phyloP scores from a whole-genome alignment of 2,888 invertebrate genomes.

The Dasysyrphus tricinctus region DNA sequence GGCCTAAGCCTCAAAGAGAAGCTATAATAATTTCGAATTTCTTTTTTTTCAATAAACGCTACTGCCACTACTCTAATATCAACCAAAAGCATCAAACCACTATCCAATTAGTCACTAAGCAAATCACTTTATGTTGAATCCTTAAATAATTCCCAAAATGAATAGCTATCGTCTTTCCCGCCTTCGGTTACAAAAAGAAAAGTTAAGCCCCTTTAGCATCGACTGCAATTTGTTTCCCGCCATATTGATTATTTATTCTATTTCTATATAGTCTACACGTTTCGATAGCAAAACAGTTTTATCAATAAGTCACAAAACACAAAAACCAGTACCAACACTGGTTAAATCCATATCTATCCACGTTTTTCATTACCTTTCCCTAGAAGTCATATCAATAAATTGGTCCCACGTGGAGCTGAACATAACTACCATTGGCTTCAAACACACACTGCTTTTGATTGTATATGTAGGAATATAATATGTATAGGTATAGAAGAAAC shows the following conservation, averaged over 20 bases:
- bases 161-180: background rate
- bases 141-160: background rate
- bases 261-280: too few species aligned
- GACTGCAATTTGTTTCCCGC: slow-evolving; percentile 10
- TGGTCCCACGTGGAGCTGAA: slow-evolving; percentile 30
- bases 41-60: background rate
- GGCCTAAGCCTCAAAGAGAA: too few species aligned
- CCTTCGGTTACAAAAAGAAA: background rate
- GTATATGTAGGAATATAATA: background rate
- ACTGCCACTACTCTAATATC: too few species aligned
- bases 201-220: background rate
- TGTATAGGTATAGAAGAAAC: background rate
- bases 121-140: background rate
- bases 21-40: too few species aligned
- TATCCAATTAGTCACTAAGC: background rate
- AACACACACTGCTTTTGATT: background rate
- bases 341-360: slow-evolving; percentile 4
- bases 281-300: slow-evolving; percentile 8
- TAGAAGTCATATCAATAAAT: slow-evolving; percentile 36
- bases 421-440: background rate
- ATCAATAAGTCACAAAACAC: slow-evolving; percentile 31
- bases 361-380: slow-evolving; percentile 23
- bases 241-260: slow-evolving; percentile 10
- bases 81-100: background rate
- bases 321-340: background rate